Conservation (phyloP, 2,888 invertebrate species). For the Melieria omissa region DNA sequence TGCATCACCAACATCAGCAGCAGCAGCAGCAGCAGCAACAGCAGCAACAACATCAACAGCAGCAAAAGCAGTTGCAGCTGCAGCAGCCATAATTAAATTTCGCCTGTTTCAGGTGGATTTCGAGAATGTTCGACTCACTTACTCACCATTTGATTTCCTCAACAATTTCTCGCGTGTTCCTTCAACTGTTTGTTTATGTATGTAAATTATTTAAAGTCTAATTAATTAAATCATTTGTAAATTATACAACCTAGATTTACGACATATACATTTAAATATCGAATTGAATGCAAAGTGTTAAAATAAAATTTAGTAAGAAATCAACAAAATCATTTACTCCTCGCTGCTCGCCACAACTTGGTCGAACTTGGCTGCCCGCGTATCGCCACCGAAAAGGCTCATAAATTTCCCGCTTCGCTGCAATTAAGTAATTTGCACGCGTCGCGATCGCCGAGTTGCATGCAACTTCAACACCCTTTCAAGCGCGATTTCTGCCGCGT, state of each 20-base stretch:
- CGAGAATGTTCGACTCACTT: no score
- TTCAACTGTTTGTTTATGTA: background rate
- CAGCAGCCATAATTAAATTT: constrained; percentile 21
- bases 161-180: background rate
- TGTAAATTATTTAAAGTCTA: background rate
- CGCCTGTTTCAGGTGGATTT: no score
- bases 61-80: constrained; percentile 26
- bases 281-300: background rate
- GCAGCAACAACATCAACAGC: constrained; percentile 26
- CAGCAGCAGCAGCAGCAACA: constrained; percentile 47
- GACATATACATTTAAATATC: background rate
- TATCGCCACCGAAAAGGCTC: background rate
- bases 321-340: background rate
- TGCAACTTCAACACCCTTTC: constrained; percentile 31
- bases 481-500: background rate
- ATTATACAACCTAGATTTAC: background rate
- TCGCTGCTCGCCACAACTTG: no score
- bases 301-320: background rate
- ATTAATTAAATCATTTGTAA: background rate
- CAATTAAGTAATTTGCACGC: constrained; percentile 37
- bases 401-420: constrained; percentile 32
- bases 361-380: no score
- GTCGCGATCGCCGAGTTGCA: background rate
- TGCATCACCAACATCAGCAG: constrained; percentile 32
- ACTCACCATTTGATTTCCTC: no score